Evolutionary conservation across 2,797 vertebrate species (phyloP).

Genomic region (Anisognathus igniventris): DNA sequence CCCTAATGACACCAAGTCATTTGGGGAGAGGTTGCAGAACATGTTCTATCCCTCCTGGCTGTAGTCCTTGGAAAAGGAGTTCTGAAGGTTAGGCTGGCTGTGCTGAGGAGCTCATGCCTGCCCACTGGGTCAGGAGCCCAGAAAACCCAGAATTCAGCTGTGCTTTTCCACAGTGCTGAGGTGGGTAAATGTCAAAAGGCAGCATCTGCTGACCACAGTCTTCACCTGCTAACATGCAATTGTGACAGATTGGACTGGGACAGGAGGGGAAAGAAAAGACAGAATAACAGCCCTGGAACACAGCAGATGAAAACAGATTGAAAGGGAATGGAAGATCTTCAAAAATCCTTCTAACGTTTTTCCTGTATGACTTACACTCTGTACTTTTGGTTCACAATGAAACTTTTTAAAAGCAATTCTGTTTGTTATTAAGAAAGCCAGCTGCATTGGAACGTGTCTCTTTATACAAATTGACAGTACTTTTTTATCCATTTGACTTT

Average conservation of each 20-base stretch:
- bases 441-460: neutral
- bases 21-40: neutral
- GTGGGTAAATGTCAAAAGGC: neutral
- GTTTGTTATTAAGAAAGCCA: neutral
- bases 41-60: neutral
- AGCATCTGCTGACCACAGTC: neutral
- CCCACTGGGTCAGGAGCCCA: fast-evolving
- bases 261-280: neutral
- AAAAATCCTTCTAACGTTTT: neutral
- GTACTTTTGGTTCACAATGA: neutral
- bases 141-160: neutral
- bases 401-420: neutral
- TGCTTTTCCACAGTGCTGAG: neutral
- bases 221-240: fast-evolving
- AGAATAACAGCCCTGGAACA: neutral
- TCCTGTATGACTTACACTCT: neutral
- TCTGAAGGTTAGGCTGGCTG: neutral
- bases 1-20: neutral
- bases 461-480: neutral
- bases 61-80: neutral
- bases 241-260: neutral
- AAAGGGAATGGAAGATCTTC: neutral
- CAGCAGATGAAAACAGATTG: neutral
- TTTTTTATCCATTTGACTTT: neutral
- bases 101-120: neutral